A percentile compares a stretch with the other conserved stretches of the same genome.
These are phyloP conservation scores for Colius striatus DNA, from an alignment of 2,113 vertebrate species.

Conservation along the genomic window DNA sequence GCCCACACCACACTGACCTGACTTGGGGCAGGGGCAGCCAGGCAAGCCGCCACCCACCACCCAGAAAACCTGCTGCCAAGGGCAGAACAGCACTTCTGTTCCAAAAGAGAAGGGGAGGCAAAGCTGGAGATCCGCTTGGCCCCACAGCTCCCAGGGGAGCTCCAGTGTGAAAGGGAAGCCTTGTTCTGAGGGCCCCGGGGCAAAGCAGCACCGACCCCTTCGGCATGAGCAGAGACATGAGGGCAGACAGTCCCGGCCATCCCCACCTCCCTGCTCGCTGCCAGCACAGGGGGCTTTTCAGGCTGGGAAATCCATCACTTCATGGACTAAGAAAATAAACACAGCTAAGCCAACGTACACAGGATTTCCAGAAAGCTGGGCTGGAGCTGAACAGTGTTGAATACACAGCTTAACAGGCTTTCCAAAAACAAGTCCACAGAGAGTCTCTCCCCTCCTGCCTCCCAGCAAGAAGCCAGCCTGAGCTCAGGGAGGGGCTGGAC, in stretches of 20 bases:
- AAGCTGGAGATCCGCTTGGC: background rate
- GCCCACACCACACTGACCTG: fast-evolving
- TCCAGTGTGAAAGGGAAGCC: background rate
- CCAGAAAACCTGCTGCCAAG: background rate
- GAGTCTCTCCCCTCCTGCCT: background rate
- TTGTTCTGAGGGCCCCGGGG: background rate
- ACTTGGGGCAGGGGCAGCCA: background rate
- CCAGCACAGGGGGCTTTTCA: background rate
- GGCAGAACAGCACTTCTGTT: background rate
- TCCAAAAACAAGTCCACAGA: background rate
- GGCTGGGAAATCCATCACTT: background rate
- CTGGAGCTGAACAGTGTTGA: background rate
- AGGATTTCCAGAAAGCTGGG: conserved; percentile 40
- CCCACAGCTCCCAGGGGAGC: background rate
- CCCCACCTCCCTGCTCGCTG: fast-evolving
- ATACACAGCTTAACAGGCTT: background rate
- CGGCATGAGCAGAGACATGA: background rate
- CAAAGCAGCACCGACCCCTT: background rate
- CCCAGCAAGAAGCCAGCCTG: background rate
- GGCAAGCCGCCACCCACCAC: background rate
- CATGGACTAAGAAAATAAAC: background rate
- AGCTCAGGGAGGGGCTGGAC: background rate
- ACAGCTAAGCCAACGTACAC: background rate
- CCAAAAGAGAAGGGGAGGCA: fast-evolving
- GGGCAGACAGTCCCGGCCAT: background rate